phyloP scores from a whole-genome alignment of 2,113 vertebrate genomes.

The Mohoua ochrocephala region DNA sequence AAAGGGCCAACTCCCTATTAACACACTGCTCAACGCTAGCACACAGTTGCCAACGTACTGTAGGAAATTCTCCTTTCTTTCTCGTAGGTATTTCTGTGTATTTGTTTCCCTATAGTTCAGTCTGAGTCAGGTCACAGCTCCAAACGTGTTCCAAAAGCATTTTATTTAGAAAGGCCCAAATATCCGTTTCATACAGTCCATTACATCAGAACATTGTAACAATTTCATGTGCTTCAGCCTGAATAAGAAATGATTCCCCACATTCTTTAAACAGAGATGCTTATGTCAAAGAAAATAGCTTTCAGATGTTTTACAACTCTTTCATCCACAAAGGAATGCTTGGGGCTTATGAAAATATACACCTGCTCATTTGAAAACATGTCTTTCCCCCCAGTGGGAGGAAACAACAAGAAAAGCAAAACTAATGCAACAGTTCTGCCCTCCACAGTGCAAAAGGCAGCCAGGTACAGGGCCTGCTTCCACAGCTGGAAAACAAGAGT shows the following conservation, averaged over 20 bases:
- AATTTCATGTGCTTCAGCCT: not conserved
- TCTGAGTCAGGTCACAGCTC: not conserved
- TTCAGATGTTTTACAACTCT: not conserved
- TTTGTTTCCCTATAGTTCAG: not conserved
- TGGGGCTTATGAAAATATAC: not conserved
- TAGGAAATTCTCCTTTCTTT: not conserved
- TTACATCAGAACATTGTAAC: not conserved
- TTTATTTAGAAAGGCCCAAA: not conserved
- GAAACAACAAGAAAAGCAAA: not conserved
- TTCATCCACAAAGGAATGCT: not conserved
- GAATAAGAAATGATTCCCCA: not conserved
- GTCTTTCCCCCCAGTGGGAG: not conserved
- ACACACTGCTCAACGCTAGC: not conserved
- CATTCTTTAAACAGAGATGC: not conserved
- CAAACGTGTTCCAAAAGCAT: not conserved
- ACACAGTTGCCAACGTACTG: fast-evolving
- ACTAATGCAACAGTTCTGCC: not conserved
- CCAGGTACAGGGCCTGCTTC: not conserved
- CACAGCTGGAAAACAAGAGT: not conserved
- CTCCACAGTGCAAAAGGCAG: not conserved
- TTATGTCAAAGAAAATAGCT: not conserved
- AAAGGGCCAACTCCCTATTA: not conserved
- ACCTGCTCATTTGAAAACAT: not conserved
- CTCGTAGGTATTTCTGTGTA: not conserved
- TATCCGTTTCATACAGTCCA: not conserved